Evolutionary conservation across 1,140 invertebrate genomes (phyloP), one percentile per base, ranked within the genome.

Genomic region (Danaus plexippus): DNA sequence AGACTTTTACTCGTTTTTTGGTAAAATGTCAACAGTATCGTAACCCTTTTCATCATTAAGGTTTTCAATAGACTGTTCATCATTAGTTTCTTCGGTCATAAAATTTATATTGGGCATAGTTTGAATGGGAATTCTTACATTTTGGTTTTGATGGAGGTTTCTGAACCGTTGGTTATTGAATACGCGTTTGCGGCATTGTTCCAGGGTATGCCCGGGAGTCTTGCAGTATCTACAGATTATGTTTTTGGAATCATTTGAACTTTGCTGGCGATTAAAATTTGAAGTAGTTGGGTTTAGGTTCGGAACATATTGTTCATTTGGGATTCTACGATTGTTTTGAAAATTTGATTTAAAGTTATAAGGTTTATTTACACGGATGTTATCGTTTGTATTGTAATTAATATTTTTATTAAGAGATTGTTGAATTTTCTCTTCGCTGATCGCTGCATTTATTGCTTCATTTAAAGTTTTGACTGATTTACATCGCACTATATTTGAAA

Each of bases 1-100:
- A 59, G 57, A 49, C 57, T 43, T 0, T 59, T 54, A 54, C 45
- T 44, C 41, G 57, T 59, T 59, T 59, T 59, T 59, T 59, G 57
- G 11, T 12, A 11, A 9, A 15, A n/a, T 42, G 18, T 52, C 50
- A 7, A 52, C 22, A 18, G 45, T 55, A 41, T 49, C 48, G 22
- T 54, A 44, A 45, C 12, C 43, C 5, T 32, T 32, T 32, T 32
- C 22, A 32, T 54, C 40, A 1, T 18, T n/a, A 7, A 15, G 15
- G 18, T 47, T 18, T 9, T 43, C 51, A 13, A 7, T 8, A 52
- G 22, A 5, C 9, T 40, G 41, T 9, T 11, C 48, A 1, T 51
- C 49, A 12, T n/a, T 41, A 11, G 43, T 15, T 32, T 32, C 22
- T 41, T 61, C 46, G n/a, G 54, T 43, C 5, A 45, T 32, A 10